A percentile compares a stretch with the other conserved stretches of the same genome.
phyloP scores from a whole-genome alignment of 2,113 vertebrate species.

The Lota lota region DNA sequence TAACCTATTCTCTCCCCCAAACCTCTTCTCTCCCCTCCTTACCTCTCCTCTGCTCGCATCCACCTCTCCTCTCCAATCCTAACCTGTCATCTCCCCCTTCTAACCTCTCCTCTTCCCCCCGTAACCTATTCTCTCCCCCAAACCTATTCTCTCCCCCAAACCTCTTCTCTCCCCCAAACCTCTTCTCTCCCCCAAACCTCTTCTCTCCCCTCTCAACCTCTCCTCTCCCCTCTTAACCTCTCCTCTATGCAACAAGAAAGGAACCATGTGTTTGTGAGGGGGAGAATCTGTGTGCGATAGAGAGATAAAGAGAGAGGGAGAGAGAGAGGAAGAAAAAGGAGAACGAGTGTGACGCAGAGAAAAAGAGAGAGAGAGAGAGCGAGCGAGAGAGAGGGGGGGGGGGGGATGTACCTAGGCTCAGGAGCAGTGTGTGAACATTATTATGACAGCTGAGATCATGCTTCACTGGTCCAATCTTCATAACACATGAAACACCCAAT shows the following conservation, averaged over 20 bases:
- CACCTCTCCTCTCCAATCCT: not conserved
- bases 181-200: too few species aligned
- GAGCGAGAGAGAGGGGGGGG: not conserved
- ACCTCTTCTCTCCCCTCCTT: not conserved
- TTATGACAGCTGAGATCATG: constrained; percentile 68
- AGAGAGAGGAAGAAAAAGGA: too few species aligned
- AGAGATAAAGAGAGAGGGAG: not conserved
- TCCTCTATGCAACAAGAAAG: too few species aligned
- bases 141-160: too few species aligned
- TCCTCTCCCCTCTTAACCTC: not conserved
- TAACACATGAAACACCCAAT: constrained; percentile 61
- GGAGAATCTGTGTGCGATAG: not conserved
- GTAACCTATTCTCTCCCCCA: too few species aligned
- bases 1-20: not conserved
- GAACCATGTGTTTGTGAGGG: too few species aligned
- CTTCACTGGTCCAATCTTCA: constrained; percentile 66
- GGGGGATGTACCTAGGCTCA: constrained; percentile 43
- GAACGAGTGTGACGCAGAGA: not conserved
- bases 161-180: too few species aligned
- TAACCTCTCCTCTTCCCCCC: too few species aligned
- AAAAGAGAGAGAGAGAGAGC: constrained; percentile 16
- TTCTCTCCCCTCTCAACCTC: not conserved
- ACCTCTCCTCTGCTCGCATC: not conserved
- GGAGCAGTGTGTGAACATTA: constrained; percentile 61
- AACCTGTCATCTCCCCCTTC: not conserved